Evolutionary conservation across 2,797 vertebrate genomes (phyloP).

Genomic region (Pangasius djambal): DNA sequence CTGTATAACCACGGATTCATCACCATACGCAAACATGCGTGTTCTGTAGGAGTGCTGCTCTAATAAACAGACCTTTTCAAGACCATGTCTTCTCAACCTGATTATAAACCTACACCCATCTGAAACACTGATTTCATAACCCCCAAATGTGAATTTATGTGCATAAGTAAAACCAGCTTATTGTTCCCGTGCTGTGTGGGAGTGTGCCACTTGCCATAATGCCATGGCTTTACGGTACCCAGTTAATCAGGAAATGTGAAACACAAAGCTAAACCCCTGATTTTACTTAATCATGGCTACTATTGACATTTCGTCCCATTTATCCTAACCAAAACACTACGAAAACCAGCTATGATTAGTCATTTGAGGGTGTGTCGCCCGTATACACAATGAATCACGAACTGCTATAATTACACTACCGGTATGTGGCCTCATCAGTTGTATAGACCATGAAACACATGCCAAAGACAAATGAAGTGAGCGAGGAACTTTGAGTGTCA

Average conservation of each 20-base stretch:
- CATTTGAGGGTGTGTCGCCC: constrained; percentile 35
- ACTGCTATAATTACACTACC: neutral
- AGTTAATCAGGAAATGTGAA: constrained; percentile 13
- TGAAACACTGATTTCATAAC: neutral
- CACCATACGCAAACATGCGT: neutral
- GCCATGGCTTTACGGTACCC: neutral
- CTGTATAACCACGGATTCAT: neutral
- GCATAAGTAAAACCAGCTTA: neutral
- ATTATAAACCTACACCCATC: neutral
- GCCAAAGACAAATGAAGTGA: constrained; percentile 1
- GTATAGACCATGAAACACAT: neutral
- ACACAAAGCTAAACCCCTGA: neutral
- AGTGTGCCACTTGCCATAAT: constrained; percentile 12
- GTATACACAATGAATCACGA: constrained; percentile 32
- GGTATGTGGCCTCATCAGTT: constrained; percentile 4
- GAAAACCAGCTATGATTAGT: neutral
- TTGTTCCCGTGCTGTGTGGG: neutral
- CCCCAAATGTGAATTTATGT: neutral
- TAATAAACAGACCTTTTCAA: neutral
- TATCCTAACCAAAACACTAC: constrained; percentile 18
- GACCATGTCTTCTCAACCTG: neutral
- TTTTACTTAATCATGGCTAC: neutral
- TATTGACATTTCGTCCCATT: constrained; percentile 16
- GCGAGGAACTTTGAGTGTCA: constrained; percentile 13
- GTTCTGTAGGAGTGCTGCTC: neutral